Evolutionary conservation across 2,797 vertebrate genomes (phyloP), one percentile per base, ranked within the genome.

Genomic region (Rhabdomys pumilio): DNA sequence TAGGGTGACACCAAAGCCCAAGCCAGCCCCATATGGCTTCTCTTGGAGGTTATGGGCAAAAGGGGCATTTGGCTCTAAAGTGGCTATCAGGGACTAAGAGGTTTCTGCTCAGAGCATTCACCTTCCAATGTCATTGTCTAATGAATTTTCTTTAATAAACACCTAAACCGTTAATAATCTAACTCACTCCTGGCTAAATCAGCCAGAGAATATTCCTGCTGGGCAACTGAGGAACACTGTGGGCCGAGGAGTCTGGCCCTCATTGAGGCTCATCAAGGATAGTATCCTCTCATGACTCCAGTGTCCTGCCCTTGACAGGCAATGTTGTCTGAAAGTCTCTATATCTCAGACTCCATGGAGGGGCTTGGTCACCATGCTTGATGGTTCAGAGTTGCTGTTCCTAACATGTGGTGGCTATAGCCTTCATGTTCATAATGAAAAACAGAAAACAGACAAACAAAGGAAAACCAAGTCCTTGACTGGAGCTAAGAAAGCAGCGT

Each of bases 281-380:
- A 0, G 11, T 5, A 0, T 7, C 11, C 38, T 38, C 67, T n/a
- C 79, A 6, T 4, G 38, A 34, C 12, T 11, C 19, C 26, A 13
- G 44, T 3, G 14, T 13, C n/a, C 55, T 69, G 55, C 65, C 17
- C 3, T 0, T 0, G 44, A 44, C 55, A 38, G 3, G 83, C n/a
- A 2, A 4, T 24, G 12, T 12, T 2, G 0, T 29, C 11, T 26
- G 3, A 0, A 13, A 14, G n/a, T 22, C 13, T 11, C 1, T 17
- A 2, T 29, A 55, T 3, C 15, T 24, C 41, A 11, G 0, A 44
- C 59, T 19, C 38, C 17, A 29, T 5, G 26, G 38, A 63, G 59
- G 38, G 14, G 8, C 57, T 63, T 61, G 8, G 4, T 63, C 14
- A 31, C 26, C 2, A 29, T 44, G 59, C 15, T 83, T 13, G 4